Percentiles rank a stretch among this genome's conserved stretches.
phyloP scores from a whole-genome alignment of 2,888 invertebrate genomes.

The Melolontha melolontha region DNA sequence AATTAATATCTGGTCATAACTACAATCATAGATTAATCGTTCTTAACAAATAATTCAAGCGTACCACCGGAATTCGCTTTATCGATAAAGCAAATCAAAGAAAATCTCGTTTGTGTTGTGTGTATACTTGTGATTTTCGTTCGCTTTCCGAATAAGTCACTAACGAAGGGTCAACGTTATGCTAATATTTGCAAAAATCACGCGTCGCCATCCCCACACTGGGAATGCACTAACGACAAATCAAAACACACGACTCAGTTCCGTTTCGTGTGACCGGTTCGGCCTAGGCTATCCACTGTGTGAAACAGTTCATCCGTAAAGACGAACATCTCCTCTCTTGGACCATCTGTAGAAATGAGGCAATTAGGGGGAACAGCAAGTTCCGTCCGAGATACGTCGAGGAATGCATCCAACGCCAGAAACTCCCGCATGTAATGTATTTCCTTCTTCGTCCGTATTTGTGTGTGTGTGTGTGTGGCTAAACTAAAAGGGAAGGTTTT shows the following conservation, averaged over 20 bases:
- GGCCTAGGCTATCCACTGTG: constrained; percentile 1
- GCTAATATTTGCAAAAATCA: constrained; percentile 49
- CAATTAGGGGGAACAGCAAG: constrained; percentile 47
- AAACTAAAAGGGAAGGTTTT: constrained; percentile 45
- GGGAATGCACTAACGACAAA: constrained; percentile 31
- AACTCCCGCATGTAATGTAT: constrained; percentile 44
- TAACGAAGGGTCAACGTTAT: constrained; percentile 45
- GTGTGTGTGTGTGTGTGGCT: constrained; percentile 39
- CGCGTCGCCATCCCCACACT: constrained; percentile 29
- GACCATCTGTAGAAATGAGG: constrained; percentile 42
- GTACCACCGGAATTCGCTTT: too few relatives aligned
- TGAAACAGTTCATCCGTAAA: constrained; percentile 34
- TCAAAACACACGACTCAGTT: constrained; percentile 28
- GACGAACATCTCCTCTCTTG: constrained; percentile 12
- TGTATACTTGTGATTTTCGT: background rate
- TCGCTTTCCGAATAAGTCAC: constrained; percentile 13
- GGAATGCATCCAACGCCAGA: constrained; percentile 45
- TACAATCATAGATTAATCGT: too few relatives aligned
- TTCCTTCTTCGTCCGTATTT: constrained; percentile 3
- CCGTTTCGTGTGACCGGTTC: background rate
- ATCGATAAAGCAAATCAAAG: background rate
- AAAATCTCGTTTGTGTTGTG: constrained; percentile 1
- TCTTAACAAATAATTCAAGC: too few relatives aligned
- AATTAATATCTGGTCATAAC: too few relatives aligned
- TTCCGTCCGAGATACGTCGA: constrained; percentile 45